Conservation (phyloP, 1,140 invertebrate genomes). For the Monomorium pharaonis region DNA sequence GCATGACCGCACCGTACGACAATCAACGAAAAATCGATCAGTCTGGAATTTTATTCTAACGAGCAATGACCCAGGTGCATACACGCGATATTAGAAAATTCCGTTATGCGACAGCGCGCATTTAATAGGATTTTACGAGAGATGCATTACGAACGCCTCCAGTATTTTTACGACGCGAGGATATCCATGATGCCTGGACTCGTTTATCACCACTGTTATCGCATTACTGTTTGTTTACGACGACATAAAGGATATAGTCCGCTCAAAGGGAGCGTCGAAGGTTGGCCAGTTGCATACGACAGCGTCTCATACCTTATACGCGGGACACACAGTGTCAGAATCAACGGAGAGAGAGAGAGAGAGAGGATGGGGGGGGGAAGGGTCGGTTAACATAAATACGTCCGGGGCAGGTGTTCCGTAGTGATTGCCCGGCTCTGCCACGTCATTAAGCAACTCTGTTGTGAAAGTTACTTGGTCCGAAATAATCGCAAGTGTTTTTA, state of each 20-base stretch:
- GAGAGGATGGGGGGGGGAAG: not conserved
- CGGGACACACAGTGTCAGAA: constrained; percentile 32
- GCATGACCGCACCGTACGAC: not conserved
- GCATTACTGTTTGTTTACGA: constrained; percentile 51
- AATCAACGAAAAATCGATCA: constrained; percentile 42
- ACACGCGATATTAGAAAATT: constrained; percentile 59
- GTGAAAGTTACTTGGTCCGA: constrained; percentile 56
- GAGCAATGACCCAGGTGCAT: constrained; percentile 43
- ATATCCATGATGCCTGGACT: constrained; percentile 15
- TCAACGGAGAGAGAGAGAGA: constrained; percentile 5
- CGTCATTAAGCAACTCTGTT: constrained; percentile 54
- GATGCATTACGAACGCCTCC: not conserved
- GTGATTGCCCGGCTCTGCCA: constrained; percentile 60
- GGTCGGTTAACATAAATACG: constrained; percentile 59
- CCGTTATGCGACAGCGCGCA: constrained; percentile 41
- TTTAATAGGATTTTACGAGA: constrained; percentile 50
- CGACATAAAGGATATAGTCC: constrained; percentile 45
- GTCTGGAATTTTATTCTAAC: constrained; percentile 47
- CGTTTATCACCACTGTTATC: constrained; percentile 61
- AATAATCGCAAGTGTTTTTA: constrained; percentile 54
- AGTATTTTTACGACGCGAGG: constrained; percentile 42
- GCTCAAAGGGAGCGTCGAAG: constrained; percentile 40
- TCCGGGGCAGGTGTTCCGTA: constrained; percentile 66
- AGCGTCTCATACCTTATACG: constrained; percentile 38
- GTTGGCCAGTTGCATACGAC: constrained; percentile 49